These are phyloP conservation scores for Acanthornis magna DNA, from an alignment of 2,797 vertebrate genomes.

Conservation along the genomic window DNA sequence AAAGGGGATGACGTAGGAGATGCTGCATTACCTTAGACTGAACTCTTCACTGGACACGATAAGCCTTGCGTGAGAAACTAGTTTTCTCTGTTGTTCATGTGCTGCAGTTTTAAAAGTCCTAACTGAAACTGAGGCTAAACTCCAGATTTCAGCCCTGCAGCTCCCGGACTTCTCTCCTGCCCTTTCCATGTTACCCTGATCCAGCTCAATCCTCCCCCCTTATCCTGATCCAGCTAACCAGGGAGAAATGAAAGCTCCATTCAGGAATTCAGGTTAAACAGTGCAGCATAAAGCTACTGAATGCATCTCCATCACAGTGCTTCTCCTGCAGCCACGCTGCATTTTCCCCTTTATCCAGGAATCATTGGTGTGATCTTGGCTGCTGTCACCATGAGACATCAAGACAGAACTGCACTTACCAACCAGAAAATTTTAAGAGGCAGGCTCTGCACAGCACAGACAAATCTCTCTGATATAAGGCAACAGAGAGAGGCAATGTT, in stretches of 20 bases:
- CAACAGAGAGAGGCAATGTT: neutral
- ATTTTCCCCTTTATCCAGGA: neutral
- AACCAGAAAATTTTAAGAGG: neutral
- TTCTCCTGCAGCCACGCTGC: neutral
- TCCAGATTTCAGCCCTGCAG: neutral
- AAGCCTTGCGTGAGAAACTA: neutral
- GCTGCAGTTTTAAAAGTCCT: neutral
- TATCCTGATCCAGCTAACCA: neutral
- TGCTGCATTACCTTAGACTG: conserved; percentile 19
- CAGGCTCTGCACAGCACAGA: neutral
- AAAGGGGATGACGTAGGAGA: conserved; percentile 10
- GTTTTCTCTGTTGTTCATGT: neutral
- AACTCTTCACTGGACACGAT: neutral
- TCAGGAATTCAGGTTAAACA: neutral
- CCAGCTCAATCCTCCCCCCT: neutral
- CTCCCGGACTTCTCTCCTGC: neutral
- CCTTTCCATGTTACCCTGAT: rapidly evolving
- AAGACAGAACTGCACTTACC: neutral
- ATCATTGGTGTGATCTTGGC: neutral
- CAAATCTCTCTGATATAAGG: neutral
- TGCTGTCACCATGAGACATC: neutral
- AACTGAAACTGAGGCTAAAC: neutral
- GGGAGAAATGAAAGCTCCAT: neutral
- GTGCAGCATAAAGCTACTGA: neutral
- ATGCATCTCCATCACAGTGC: neutral